Evolutionary conservation across 2,113 vertebrate genomes (phyloP).

Genomic region (Pongo pygmaeus): DNA sequence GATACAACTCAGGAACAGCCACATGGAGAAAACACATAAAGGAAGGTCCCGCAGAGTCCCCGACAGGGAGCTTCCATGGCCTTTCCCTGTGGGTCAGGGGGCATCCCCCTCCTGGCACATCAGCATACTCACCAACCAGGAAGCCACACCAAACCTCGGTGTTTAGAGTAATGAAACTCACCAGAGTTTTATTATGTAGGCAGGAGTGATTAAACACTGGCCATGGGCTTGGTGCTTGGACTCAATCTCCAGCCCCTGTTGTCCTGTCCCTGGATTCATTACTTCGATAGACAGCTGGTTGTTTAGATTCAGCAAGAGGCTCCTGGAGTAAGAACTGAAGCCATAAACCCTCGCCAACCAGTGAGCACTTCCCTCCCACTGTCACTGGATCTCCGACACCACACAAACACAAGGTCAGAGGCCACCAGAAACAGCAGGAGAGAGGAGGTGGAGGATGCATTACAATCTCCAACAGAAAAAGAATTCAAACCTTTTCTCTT

Average conservation of each 20-base stretch:
- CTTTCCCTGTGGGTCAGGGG: background rate
- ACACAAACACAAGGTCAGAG: background rate
- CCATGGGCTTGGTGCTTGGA: background rate
- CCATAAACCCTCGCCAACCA: background rate
- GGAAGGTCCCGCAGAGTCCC: background rate
- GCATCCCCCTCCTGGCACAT: background rate
- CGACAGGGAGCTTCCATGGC: fast-evolving
- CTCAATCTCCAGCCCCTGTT: background rate
- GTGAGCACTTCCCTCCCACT: background rate
- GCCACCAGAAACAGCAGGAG: background rate
- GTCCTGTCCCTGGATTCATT: background rate
- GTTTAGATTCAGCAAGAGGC: background rate
- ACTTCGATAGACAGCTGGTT: background rate
- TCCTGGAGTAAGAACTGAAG: background rate
- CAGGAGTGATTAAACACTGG: background rate
- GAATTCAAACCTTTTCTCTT: background rate
- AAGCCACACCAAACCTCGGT: background rate
- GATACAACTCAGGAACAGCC: background rate
- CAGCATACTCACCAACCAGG: background rate
- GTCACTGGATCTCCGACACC: background rate
- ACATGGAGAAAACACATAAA: background rate
- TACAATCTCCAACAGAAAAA: background rate
- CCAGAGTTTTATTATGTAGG: background rate
- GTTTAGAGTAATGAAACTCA: background rate
- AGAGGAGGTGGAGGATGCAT: background rate